phyloP scores from a whole-genome alignment of 23 tunicate genomes.

The Corella eumyota region DNA sequence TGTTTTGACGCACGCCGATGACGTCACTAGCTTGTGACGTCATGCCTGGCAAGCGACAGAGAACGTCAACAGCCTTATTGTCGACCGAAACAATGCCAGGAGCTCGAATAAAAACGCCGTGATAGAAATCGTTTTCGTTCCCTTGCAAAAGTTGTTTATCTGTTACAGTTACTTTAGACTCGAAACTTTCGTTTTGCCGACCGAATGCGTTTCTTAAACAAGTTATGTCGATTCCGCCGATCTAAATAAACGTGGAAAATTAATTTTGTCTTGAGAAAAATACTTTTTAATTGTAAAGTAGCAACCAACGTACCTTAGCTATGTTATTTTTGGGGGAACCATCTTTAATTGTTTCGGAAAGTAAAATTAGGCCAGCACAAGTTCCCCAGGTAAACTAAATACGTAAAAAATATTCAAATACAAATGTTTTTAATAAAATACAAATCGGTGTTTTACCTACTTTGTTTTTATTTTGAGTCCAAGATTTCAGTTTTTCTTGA shows the following conservation, averaged over 20 bases:
- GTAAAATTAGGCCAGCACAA: slow-evolving; percentile 67
- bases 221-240: slow-evolving; percentile 77
- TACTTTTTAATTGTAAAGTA: too few species aligned
- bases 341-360: slow-evolving; percentile 16
- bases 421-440: not conserved
- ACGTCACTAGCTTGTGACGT: not conserved
- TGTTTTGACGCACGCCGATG: slow-evolving; percentile 37
- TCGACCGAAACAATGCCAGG: slow-evolving; percentile 49
- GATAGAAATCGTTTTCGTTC: not conserved
- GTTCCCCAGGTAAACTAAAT: slow-evolving; percentile 78
- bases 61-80: slow-evolving; percentile 17
- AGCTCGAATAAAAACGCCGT: slow-evolving; percentile 65
- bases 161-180: slow-evolving; percentile 6
- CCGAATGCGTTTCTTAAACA: slow-evolving; percentile 60
- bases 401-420: not conserved
- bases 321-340: too few species aligned
- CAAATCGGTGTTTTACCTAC: too few species aligned
- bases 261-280: not conserved
- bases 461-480: slow-evolving; percentile 27
- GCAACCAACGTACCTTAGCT: too few species aligned
- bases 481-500: slow-evolving; percentile 26
- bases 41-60: slow-evolving; percentile 20
- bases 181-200: slow-evolving; percentile 45
- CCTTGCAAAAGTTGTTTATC: slow-evolving; percentile 15
- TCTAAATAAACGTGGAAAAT: slow-evolving; percentile 5